Evolutionary conservation across 1,140 invertebrate species (phyloP).

Genomic region (Drosophila subpulchrella): DNA sequence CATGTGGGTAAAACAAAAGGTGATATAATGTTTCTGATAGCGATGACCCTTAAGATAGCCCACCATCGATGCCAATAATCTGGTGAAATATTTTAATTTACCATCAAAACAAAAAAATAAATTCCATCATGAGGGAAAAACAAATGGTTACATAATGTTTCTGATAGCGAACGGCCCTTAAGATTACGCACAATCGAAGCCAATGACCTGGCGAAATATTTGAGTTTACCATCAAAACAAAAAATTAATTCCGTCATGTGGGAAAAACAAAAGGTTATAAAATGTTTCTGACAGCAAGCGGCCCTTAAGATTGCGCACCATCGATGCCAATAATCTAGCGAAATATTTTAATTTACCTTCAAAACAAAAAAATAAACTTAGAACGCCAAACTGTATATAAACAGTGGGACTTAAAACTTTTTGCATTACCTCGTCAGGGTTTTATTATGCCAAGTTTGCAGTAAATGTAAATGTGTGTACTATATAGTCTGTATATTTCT

Average conservation of each 20-base stretch:
- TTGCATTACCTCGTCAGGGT: slow-evolving; percentile 31
- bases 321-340: slow-evolving; percentile 5
- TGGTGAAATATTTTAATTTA: slow-evolving; percentile 11
- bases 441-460: slow-evolving; percentile 31
- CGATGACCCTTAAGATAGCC: neutral
- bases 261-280: slow-evolving; percentile 26
- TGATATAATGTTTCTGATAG: slow-evolving; percentile 23
- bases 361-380: slow-evolving; percentile 12
- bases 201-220: neutral
- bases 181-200: slow-evolving; percentile 10
- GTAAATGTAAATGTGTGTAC: slow-evolving; percentile 33
- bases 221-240: slow-evolving; percentile 21
- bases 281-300: slow-evolving; percentile 2
- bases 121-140: slow-evolving; percentile 7
- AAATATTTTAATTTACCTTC: slow-evolving; percentile 20
- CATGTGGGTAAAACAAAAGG: slow-evolving; percentile 22
- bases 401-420: slow-evolving; percentile 40
- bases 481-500: slow-evolving; percentile 15
- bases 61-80: slow-evolving; percentile 9
- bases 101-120: slow-evolving; percentile 17
- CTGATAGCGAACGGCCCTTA: neutral
- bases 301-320: slow-evolving; percentile 1
- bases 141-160: slow-evolving; percentile 18
- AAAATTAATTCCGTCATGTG: neutral
- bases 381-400: slow-evolving; percentile 16